Percentiles rank a stretch among this genome's conserved stretches.
phyloP scores from a whole-genome alignment of 2,113 vertebrate species.

The Danio rerio region DNA sequence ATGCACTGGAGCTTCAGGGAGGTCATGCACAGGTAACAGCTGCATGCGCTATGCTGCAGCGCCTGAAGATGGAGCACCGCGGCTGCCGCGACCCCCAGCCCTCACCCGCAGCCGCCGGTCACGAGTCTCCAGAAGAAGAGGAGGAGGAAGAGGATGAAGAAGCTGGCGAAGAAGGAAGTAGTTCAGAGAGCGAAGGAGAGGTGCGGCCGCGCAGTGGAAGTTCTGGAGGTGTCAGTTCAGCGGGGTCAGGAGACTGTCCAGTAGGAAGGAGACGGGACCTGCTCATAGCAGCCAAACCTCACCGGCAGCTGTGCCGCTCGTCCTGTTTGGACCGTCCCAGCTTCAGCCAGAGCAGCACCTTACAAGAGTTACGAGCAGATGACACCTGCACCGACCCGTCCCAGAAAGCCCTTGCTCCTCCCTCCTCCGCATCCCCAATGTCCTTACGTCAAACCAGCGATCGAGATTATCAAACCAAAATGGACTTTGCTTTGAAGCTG shows the following conservation, averaged over 20 bases:
- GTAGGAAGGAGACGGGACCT: slow-evolving; percentile 78
- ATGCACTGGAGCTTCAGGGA: slow-evolving; percentile 76
- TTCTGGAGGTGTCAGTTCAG: slow-evolving; percentile 57
- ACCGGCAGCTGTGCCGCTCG: slow-evolving; percentile 95
- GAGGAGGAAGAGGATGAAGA: slow-evolving; percentile 80
- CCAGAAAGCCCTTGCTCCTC: slow-evolving; percentile 47
- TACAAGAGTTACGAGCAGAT: slow-evolving; percentile 83
- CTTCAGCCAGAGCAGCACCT: slow-evolving; percentile 93
- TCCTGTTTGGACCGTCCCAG: slow-evolving; percentile 94
- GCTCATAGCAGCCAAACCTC: slow-evolving; percentile 82
- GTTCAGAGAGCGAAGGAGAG: slow-evolving; percentile 91
- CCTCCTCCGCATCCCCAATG: slow-evolving; percentile 33
- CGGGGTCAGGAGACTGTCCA: slow-evolving; percentile 61
- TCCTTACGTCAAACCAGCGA: slow-evolving; percentile 70
- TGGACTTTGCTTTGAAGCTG: slow-evolving; percentile 97
- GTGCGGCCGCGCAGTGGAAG: slow-evolving; percentile 70
- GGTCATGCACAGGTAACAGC: slow-evolving; percentile 88
- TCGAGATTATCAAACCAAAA: slow-evolving; percentile 93
- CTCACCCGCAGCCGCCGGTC: slow-evolving; percentile 53
- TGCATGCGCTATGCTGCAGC: slow-evolving; percentile 86
- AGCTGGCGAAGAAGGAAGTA: slow-evolving; percentile 89
- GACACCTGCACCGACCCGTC: slow-evolving; percentile 61
- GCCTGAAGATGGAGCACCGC: slow-evolving; percentile 48
- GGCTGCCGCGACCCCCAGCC: slow-evolving; percentile 79
- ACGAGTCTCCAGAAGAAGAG: slow-evolving; percentile 69